Conservation (phyloP, 2,888 invertebrate species). For the Scaptomyza reducta region DNA sequence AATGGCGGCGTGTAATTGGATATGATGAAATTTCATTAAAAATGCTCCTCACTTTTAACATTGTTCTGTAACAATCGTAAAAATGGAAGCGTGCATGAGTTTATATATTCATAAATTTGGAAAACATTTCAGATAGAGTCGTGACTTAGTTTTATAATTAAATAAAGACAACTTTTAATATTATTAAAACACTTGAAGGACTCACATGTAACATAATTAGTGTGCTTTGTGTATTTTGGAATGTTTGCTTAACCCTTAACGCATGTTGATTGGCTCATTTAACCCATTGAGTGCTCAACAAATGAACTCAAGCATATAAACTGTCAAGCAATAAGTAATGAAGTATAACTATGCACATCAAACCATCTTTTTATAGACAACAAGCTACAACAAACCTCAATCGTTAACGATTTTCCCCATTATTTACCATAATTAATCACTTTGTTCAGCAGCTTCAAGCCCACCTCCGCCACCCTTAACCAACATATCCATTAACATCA, state of each 20-base stretch:
- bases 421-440: constrained; percentile 72
- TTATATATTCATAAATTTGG: constrained; percentile 9
- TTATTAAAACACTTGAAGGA: not conserved
- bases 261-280: constrained; percentile 47
- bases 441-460: constrained; percentile 12
- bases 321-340: constrained; percentile 38
- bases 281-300: constrained; percentile 34
- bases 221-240: not conserved
- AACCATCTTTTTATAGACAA: constrained; percentile 36
- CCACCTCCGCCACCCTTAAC: not conserved
- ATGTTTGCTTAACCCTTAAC: constrained; percentile 1
- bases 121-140: constrained; percentile 4
- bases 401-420: constrained; percentile 58
- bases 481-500: constrained; percentile 47
- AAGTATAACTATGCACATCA: constrained; percentile 17
- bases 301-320: constrained; percentile 53
- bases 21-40: constrained; percentile 44
- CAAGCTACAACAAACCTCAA: constrained; percentile 18
- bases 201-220: not conserved
- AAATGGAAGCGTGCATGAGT: not conserved
- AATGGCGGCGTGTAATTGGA: constrained; percentile 28
- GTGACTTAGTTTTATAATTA: not conserved
- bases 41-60: constrained; percentile 23
- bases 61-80: not conserved
- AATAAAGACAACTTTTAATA: not conserved